Evolutionary conservation across 2,113 vertebrate species (phyloP).

Genomic region (Gymnobelideus leadbeateri): DNA sequence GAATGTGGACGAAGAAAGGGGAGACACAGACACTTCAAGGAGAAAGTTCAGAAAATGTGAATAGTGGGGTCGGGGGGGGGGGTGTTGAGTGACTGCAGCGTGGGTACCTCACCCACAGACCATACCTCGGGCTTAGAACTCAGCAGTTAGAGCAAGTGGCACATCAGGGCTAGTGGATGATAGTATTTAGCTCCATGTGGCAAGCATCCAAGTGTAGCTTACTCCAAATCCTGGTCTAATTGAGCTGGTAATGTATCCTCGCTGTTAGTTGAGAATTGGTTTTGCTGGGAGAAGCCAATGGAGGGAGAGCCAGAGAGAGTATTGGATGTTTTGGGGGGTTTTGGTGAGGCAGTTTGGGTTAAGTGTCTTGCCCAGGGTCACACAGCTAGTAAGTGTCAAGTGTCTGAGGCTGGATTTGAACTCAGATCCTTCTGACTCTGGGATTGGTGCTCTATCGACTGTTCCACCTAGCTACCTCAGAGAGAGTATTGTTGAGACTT

Average conservation of each 20-base stretch:
- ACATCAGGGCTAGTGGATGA: neutral
- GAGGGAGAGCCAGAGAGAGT: neutral
- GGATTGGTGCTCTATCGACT: too few species aligned
- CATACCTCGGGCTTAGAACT: neutral
- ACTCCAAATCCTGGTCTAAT: neutral
- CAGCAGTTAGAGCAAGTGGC: neutral
- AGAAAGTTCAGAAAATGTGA: neutral
- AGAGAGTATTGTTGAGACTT: neutral
- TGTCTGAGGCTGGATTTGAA: too few species aligned
- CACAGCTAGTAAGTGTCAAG: too few species aligned
- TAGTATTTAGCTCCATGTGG: neutral
- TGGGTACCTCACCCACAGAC: too few species aligned
- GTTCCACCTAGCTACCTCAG: too few species aligned
- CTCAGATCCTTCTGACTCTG: too few species aligned
- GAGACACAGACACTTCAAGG: neutral
- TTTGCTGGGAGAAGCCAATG: neutral
- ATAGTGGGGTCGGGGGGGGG: too few species aligned
- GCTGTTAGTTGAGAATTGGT: neutral
- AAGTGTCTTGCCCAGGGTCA: too few species aligned
- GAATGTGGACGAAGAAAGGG: neutral
- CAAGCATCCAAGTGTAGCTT: too few species aligned
- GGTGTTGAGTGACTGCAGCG: too few species aligned
- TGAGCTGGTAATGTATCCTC: neutral
- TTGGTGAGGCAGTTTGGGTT: too few species aligned
- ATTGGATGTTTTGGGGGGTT: neutral